Conservation (phyloP, 2,888 invertebrate species). For the Biston stratarius region DNA sequence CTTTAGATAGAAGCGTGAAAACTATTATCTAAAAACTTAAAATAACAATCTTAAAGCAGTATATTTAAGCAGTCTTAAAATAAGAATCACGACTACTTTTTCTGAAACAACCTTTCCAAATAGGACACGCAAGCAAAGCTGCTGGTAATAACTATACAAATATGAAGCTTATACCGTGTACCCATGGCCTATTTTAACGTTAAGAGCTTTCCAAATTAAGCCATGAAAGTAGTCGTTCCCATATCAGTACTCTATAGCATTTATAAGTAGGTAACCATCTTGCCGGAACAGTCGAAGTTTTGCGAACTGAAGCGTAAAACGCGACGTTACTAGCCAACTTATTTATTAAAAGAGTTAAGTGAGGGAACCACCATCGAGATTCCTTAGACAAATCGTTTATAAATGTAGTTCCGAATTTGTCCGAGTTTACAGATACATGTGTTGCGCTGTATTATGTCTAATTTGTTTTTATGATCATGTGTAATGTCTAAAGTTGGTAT, state of each 20-base stretch:
- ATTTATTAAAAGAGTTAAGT: background rate
- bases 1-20: too few species aligned
- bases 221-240: constrained; percentile 19
- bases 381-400: background rate
- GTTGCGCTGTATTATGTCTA: constrained; percentile 34
- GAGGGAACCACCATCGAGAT: background rate
- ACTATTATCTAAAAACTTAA: too few species aligned
- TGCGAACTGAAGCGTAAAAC: constrained; percentile 16
- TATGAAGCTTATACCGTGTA: background rate
- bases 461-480: constrained; percentile 52
- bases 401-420: background rate
- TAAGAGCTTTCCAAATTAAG: constrained; percentile 15
- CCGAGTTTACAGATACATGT: constrained; percentile 11
- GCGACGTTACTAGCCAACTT: background rate
- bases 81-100: too few species aligned
- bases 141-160: too few species aligned
- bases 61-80: too few species aligned
- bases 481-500: constrained; percentile 51
- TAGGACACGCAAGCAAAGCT: too few species aligned
- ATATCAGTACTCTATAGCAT: constrained; percentile 17
- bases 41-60: too few species aligned
- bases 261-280: constrained; percentile 30
- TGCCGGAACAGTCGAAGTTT: constrained; percentile 32
- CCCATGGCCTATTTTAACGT: background rate
- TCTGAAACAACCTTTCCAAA: too few species aligned